Evolutionary conservation across 2,888 invertebrate species (phyloP).

Genomic region (Dione vanillae): DNA sequence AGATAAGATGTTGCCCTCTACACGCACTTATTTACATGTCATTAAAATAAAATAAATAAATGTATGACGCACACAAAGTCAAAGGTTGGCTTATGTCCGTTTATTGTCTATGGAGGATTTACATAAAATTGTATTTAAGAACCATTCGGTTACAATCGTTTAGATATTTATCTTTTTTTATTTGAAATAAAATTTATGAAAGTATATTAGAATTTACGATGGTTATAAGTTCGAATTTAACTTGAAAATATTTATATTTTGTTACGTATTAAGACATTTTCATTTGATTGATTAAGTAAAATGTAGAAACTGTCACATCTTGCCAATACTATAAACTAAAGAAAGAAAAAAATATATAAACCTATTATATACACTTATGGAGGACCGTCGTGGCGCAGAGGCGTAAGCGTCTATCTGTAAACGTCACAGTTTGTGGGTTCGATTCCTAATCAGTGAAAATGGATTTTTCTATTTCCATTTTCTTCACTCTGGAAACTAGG

Average conservation of each 20-base stretch:
- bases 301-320: too few relatives aligned
- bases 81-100: slow-evolving; percentile 35
- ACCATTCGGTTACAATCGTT: not conserved
- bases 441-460: too few relatives aligned
- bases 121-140: slow-evolving; percentile 28
- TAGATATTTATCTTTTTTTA: slow-evolving; percentile 6
- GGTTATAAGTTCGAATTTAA: not conserved
- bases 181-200: not conserved
- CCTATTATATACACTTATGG: too few relatives aligned
- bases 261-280: too few relatives aligned
- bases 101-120: slow-evolving; percentile 32
- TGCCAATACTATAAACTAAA: too few relatives aligned
- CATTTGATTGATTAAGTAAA: too few relatives aligned
- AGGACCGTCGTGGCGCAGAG: too few relatives aligned
- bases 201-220: not conserved
- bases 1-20: slow-evolving; percentile 16
- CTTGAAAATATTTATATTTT: not conserved
- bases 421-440: too few relatives aligned
- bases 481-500: too few relatives aligned
- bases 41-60: slow-evolving; percentile 36
- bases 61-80: slow-evolving; percentile 26
- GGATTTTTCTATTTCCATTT: too few relatives aligned
- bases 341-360: too few relatives aligned
- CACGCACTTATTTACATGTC: slow-evolving; percentile 22
- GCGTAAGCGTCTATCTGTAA: too few relatives aligned